Conservation (phyloP, 2,888 invertebrate genomes). For the Drosophila colorata region DNA sequence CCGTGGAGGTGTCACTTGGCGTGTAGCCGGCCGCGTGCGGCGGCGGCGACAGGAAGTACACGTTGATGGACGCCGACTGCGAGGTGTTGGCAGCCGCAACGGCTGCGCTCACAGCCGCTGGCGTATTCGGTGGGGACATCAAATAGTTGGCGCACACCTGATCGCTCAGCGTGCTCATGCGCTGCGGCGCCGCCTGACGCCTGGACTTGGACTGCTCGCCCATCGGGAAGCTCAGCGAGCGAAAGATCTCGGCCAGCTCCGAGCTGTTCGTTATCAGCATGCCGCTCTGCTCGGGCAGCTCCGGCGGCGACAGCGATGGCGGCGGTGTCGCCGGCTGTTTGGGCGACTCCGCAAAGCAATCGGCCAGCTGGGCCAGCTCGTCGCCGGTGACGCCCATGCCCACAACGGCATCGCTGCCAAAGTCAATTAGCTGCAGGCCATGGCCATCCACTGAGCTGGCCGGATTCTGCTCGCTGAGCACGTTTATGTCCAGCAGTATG, state of each 20-base stretch:
- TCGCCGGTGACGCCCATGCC: constrained; percentile 48
- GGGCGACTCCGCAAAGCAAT: constrained; percentile 76
- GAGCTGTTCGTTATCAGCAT: constrained; percentile 82
- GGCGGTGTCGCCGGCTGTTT: constrained; percentile 82
- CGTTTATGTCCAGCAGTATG: constrained; percentile 84
- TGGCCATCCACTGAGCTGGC: constrained; percentile 41
- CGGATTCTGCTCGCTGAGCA: constrained; percentile 78
- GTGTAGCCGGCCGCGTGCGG: constrained; percentile 75
- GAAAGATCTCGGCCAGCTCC: constrained; percentile 83
- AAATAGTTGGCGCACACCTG: constrained; percentile 82
- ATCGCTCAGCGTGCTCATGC: constrained; percentile 84
- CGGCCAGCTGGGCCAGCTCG: constrained; percentile 77
- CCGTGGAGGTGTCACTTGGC: constrained; percentile 84
- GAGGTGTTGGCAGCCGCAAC: constrained; percentile 33
- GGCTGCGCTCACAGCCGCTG: constrained; percentile 55
- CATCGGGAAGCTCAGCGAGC: constrained; percentile 83
- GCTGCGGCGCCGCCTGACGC: constrained; percentile 76
- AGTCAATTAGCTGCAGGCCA: constrained; percentile 78
- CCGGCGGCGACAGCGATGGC: constrained; percentile 83
- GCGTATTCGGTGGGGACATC: constrained; percentile 85
- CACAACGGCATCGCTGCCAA: constrained; percentile 58
- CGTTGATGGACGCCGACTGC: constrained; percentile 81
- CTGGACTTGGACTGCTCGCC: constrained; percentile 63
- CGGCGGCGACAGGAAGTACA: constrained; percentile 85
- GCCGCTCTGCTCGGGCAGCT: constrained; percentile 80